Base-by-base conservation (phyloP, 2,888 invertebrate species). In the Xestia c-nigrum region DNA sequence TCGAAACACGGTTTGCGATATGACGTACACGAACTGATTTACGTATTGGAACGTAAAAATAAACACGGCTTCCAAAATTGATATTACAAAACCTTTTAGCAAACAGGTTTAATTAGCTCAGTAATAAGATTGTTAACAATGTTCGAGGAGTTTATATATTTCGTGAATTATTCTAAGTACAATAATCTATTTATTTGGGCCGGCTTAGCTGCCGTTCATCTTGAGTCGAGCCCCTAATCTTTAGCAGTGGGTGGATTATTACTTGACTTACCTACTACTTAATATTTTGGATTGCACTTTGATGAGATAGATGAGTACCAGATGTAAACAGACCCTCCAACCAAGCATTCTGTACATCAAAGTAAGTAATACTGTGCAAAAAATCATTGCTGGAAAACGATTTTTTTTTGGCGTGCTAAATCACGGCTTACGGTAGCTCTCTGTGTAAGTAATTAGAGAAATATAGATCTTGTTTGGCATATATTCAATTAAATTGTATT, bases 171-270 rank as follows among this genome's bases (percentile, higher is more conserved):
- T 85, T 84, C 71, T 75, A 78, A 85, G 75, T 78, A 80, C 73
- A 82, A 69, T 87, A 89, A 90, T 88, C 88, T 89, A 88, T 90
- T 89, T 88, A 89, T 86, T 88, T 88, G 77, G 81, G 86, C 63
- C 66, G 59, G 65, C 47, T 83, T 77, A 67, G 76, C 69, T 31
- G 46, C 55, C 47, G 43, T 59, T 61, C 38, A 70, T 80, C 69
- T 76, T 72, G 61, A 47, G 40, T 38, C 40, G 40, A 75, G 59
- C 19, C 19, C 63, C 38, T 83, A 80, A 85, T 83, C 74, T 80
- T 63, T 61, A 65, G 46, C 63, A 46, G 68, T 83, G 19, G 59
- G 40, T 59, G 50, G 59, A 19, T 67, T 75, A n/a, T 70, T 19
- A 65, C 50, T 72, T 75, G 46, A 72, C 16, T 72, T 31, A 31